Percentiles rank a stretch among this genome's conserved stretches.
Conservation (phyloP, 2,888 invertebrate species). For the Linnaemya vulpina region DNA sequence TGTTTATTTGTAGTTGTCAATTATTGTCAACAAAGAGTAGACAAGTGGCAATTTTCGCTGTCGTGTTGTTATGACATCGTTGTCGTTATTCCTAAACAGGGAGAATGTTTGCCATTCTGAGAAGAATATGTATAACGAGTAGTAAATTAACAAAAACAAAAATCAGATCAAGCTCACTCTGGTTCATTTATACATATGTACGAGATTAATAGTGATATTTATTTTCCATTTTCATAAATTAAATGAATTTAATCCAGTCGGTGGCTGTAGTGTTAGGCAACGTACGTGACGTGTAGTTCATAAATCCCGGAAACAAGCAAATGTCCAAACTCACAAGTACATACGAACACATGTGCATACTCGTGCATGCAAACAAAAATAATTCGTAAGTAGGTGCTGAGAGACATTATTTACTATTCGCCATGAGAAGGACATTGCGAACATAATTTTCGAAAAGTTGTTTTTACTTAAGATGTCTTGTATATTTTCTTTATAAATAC, state of each 20-base stretch:
- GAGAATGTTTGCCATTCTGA: too few relatives aligned
- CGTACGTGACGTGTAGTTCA: slow-evolving; percentile 44
- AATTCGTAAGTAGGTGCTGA: slow-evolving; percentile 17
- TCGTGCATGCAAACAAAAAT: slow-evolving; percentile 3
- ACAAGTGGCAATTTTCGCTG: too few relatives aligned
- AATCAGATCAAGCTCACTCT: too few relatives aligned
- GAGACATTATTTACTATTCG: slow-evolving; percentile 1
- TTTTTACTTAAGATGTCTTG: slow-evolving; percentile 35
- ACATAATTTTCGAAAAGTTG: slow-evolving; percentile 31
- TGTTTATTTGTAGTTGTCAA: too few relatives aligned
- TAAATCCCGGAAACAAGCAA: slow-evolving; percentile 66
- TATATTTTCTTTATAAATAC: neutral
- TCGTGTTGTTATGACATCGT: too few relatives aligned
- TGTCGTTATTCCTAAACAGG: too few relatives aligned
- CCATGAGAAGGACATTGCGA: slow-evolving; percentile 32
- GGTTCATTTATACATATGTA: neutral
- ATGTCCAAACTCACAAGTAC: slow-evolving; percentile 22
- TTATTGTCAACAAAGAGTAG: too few relatives aligned
- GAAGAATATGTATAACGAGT: too few relatives aligned
- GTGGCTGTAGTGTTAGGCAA: slow-evolving; percentile 42
- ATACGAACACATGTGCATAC: neutral
- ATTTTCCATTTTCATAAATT: neutral
- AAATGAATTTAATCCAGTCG: slow-evolving; percentile 49
- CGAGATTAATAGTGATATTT: too few relatives aligned
- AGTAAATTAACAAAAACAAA: too few relatives aligned